A percentile compares a stretch with the other conserved stretches of the same genome.
phyloP scores from a whole-genome alignment of 2,797 vertebrate species.

The Sebastes oblongus region DNA sequence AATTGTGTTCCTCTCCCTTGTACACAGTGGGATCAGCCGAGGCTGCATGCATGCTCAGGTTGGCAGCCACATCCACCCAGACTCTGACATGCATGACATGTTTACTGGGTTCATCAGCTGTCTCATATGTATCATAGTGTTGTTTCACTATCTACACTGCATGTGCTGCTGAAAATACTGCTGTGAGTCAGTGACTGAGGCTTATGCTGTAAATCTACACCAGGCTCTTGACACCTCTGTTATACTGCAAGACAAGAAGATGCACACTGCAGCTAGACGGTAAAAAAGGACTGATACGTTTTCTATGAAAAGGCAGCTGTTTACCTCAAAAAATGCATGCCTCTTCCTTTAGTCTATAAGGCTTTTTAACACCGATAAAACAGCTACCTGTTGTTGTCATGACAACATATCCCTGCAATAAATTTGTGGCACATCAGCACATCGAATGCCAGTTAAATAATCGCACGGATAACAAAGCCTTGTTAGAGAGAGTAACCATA shows the following conservation, averaged over 20 bases:
- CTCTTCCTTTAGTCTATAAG: background rate
- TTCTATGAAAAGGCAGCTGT: background rate
- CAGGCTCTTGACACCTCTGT: background rate
- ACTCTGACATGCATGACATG: background rate
- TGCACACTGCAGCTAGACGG: background rate
- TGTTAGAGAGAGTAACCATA: background rate
- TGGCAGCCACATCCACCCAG: background rate
- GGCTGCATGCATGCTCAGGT: background rate
- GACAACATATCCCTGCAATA: slow-evolving; percentile 55
- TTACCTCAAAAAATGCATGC: background rate
- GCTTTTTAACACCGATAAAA: slow-evolving; percentile 22
- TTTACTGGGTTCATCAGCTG: background rate
- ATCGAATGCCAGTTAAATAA: background rate
- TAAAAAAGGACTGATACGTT: background rate
- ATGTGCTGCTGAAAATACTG: background rate
- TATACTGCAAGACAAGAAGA: background rate
- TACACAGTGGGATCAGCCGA: background rate
- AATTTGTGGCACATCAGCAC: background rate
- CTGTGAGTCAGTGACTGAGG: background rate
- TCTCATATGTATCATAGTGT: background rate
- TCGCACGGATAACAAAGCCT: background rate
- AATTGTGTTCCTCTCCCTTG: background rate
- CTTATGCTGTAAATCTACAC: background rate
- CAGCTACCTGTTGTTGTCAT: slow-evolving; percentile 71
- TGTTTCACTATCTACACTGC: background rate